Evolutionary conservation across 1,140 invertebrate genomes (phyloP).

Genomic region (Tyrophagus putrescentiae): DNA sequence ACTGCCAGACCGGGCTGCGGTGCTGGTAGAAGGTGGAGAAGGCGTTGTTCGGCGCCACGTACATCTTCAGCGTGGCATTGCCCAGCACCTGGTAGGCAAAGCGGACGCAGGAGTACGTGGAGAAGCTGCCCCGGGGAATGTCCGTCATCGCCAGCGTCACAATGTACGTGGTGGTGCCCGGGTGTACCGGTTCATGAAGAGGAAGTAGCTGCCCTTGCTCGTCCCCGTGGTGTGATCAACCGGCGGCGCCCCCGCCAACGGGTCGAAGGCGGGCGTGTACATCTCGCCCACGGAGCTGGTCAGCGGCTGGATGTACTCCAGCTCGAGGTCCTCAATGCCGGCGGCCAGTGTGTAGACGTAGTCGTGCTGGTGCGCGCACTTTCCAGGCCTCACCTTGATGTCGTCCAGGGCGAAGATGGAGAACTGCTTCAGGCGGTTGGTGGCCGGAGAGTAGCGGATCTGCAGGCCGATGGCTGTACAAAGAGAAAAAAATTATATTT

Average conservation of each 20-base stretch:
- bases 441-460: no score
- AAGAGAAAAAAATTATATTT: neutral
- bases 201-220: neutral
- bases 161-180: neutral
- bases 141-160: neutral
- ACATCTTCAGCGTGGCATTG: neutral
- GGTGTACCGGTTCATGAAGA: neutral
- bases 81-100: conserved; percentile 6
- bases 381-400: conserved; percentile 5
- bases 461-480: neutral
- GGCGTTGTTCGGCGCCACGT: neutral
- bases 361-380: neutral
- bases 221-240: neutral
- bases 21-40: neutral
- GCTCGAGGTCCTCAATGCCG: neutral
- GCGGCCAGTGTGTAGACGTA: neutral
- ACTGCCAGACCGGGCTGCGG: neutral
- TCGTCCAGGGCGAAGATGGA: conserved; percentile 20
- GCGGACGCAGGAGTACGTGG: neutral
- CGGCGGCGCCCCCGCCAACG: neutral
- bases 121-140: neutral
- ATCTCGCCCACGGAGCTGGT: no score
- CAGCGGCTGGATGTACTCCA: conserved; percentile 1
- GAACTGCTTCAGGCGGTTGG: neutral
- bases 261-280: neutral